phyloP scores from a whole-genome alignment of 2,888 invertebrate species.

The Nemotelus pantherinus region DNA sequence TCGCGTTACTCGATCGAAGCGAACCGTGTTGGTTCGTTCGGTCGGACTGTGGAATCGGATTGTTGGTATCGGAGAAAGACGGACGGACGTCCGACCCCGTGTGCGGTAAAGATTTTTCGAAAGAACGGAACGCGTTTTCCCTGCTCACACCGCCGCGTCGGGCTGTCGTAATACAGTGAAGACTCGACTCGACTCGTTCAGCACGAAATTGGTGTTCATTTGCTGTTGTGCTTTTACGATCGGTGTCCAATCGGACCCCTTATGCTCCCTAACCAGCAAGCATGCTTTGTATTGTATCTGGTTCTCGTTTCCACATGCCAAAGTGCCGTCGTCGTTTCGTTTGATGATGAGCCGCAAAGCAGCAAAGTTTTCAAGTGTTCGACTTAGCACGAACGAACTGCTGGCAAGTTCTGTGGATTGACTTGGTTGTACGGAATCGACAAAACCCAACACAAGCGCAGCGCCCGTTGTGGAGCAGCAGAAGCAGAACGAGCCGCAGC shows the following conservation, averaged over 20 bases:
- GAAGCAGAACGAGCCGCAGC: constrained; percentile 13
- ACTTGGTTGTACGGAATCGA: neutral
- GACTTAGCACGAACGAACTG: too few species aligned
- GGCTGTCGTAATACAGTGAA: too few species aligned
- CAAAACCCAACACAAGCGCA: constrained; percentile 36
- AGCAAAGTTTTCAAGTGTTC: neutral
- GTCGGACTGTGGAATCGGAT: too few species aligned
- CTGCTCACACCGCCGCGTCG: too few species aligned
- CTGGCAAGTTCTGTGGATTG: neutral
- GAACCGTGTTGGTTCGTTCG: too few species aligned
- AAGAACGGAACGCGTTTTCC: neutral
- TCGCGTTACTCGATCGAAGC: constrained; percentile 4
- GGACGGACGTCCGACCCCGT: constrained; percentile 24
- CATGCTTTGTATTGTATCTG: constrained; percentile 7
- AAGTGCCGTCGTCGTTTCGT: constrained; percentile 68
- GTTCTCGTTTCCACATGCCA: constrained; percentile 6
- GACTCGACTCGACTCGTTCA: too few species aligned
- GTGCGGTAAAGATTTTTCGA: neutral
- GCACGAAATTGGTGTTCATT: too few species aligned
- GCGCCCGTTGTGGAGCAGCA: neutral
- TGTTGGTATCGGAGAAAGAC: neutral
- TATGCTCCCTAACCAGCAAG: too few species aligned
- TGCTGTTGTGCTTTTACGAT: too few species aligned
- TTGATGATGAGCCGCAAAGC: constrained; percentile 64
- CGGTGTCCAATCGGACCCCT: constrained; percentile 11